phyloP scores from a whole-genome alignment of 2,888 invertebrate species.

The Caenorhabditis afra region DNA sequence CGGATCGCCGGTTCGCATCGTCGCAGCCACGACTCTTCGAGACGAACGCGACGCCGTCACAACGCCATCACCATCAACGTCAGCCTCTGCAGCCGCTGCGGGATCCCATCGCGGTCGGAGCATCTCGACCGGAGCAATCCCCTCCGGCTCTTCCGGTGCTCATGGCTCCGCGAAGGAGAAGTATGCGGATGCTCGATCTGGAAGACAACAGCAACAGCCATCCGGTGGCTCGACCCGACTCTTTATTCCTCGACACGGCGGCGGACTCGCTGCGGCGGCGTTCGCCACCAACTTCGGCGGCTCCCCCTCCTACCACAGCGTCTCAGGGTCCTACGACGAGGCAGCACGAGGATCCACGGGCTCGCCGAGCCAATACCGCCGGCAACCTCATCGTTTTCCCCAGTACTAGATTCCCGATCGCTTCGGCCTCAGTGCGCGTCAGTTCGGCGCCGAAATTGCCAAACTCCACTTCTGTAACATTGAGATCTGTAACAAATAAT shows the following conservation, averaged over 20 bases:
- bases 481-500: slow-evolving; percentile 48
- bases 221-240: slow-evolving; percentile 54
- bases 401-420: slow-evolving; percentile 65
- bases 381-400: slow-evolving; percentile 66
- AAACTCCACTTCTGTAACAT: slow-evolving; percentile 43
- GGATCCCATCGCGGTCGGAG: slow-evolving; percentile 17
- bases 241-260: slow-evolving; percentile 60
- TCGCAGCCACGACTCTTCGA: slow-evolving; percentile 22
- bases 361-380: slow-evolving; percentile 53
- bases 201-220: slow-evolving; percentile 14
- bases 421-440: slow-evolving; percentile 49
- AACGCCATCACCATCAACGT: not conserved
- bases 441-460: slow-evolving; percentile 22
- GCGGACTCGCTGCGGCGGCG: slow-evolving; percentile 52
- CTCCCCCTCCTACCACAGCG: not conserved
- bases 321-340: slow-evolving; percentile 7
- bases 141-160: slow-evolving; percentile 30
- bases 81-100: slow-evolving; percentile 26
- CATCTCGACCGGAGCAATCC: slow-evolving; percentile 42
- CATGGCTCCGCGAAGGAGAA: slow-evolving; percentile 48
- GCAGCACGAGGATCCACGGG: slow-evolving; percentile 23
- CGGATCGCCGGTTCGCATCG: slow-evolving; percentile 54
- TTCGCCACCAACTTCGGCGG: slow-evolving; percentile 45
- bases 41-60: too few species aligned
- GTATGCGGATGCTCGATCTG: slow-evolving; percentile 62